These are phyloP conservation scores for Harpagus bidentatus DNA, from an alignment of 2,113 vertebrate genomes.

Conservation along the genomic window DNA sequence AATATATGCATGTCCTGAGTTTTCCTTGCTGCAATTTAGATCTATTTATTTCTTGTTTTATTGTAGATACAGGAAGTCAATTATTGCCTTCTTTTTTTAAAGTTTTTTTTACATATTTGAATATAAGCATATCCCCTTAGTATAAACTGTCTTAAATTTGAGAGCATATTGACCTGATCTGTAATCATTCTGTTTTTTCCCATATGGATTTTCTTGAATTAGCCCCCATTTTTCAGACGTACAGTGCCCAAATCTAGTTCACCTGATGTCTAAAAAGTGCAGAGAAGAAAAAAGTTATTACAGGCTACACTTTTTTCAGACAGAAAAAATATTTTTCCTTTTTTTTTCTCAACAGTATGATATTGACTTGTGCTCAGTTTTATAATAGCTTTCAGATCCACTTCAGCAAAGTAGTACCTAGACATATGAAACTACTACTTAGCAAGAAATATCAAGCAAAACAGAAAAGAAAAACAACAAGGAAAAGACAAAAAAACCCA, in stretches of 20 bases:
- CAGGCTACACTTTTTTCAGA: neutral
- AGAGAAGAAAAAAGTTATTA: neutral
- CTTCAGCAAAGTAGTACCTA: neutral
- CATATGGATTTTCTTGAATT: neutral
- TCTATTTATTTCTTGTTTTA: neutral
- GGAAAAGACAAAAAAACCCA: accelerated
- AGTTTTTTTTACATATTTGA: neutral
- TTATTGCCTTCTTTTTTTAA: neutral
- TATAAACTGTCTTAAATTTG: neutral
- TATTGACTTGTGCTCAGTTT: neutral
- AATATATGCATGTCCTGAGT: neutral
- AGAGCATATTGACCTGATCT: neutral
- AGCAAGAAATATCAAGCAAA: neutral
- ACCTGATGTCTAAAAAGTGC: neutral
- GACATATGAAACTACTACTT: neutral
- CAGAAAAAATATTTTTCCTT: neutral
- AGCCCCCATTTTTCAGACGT: neutral
- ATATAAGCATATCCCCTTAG: neutral
- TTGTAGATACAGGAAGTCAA: neutral
- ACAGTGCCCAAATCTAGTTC: neutral
- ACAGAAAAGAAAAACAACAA: neutral
- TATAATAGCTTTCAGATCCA: neutral
- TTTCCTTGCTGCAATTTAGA: neutral
- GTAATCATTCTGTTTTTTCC: neutral
- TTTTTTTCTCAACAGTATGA: neutral